Evolutionary conservation across 2,113 vertebrate genomes (phyloP).

Genomic region (Tylochromis polylepis): DNA sequence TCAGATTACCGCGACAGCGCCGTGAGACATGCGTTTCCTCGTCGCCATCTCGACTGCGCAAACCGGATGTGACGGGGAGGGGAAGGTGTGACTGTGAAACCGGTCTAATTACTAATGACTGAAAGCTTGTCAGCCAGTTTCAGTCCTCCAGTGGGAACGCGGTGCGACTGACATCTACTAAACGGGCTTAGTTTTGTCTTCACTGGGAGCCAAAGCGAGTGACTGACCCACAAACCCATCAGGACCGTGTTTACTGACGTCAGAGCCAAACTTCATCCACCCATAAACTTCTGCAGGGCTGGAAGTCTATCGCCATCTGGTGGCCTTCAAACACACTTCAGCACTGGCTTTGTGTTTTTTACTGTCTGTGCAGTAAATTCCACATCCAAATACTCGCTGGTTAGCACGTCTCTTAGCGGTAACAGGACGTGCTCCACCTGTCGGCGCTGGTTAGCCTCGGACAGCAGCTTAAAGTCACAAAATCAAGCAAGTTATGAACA

Average conservation of each 20-base stretch:
- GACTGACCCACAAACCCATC: neutral
- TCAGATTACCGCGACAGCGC: accelerated
- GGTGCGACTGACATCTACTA: too few species aligned
- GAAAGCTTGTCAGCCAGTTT: too few species aligned
- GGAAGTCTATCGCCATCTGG: neutral
- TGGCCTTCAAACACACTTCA: neutral
- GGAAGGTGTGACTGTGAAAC: neutral
- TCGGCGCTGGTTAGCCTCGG: neutral
- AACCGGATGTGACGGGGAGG: neutral
- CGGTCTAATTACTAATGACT: too few species aligned
- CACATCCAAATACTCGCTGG: neutral
- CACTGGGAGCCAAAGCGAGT: too few species aligned
- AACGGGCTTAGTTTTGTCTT: too few species aligned
- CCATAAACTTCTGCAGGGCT: neutral
- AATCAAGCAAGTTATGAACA: neutral
- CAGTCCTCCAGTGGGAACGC: too few species aligned
- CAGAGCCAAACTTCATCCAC: neutral
- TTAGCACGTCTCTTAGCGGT: accelerated
- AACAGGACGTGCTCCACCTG: neutral
- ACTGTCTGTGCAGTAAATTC: neutral
- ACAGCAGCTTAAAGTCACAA: neutral
- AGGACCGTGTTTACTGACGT: neutral
- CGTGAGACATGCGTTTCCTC: neutral
- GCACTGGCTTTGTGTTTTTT: neutral
- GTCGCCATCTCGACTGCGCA: neutral